Evolutionary conservation across 2,797 vertebrate species (phyloP), one percentile per base, ranked within the genome.

Genomic region (Heteromormyrus szaboi): DNA sequence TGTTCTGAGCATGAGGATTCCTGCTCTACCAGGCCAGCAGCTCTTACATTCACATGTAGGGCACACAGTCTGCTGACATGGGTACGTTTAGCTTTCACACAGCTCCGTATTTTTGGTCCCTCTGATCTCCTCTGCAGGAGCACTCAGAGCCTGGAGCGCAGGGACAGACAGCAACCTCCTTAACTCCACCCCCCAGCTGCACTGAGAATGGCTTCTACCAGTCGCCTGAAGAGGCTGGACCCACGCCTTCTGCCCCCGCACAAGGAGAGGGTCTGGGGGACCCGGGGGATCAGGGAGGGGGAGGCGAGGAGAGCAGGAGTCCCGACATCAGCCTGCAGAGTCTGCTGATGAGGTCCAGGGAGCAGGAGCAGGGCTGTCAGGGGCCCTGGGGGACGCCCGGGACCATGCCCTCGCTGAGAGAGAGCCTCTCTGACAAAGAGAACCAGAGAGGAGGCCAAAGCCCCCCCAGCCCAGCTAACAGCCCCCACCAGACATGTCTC

Each of bases 331-430:
- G 96, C 90, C 95, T 99, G 89, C 97, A 98, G 93, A 98, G 96
- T 91, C 96, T 99, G 90, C 94, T 98, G 79, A 98, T 96, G 93
- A 97, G 96, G 92, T 98, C 98, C 0, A 96, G 95, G 88, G 97
- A 99, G 87, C 96, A 91, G 92, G 97, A 97, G 92, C 97, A 97
- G 89, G 94, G 91, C 89, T 95, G 95, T 87, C 93, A 94, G 2
- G 92, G 90, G 89, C 91, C 95, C 56, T 96, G 95, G 76, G 92
- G 81, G 87, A 90, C 2, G 83, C 92, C 91, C 0, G 94, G 92
- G 89, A 4, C 90, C 37, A 90, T 83, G 0, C 9, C 91, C 12
- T 85, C 72, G 0, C 19, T 46, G 37, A 92, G 88, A 0, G 97
- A 97, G 90, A 95, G 93, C 51, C 90, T 92, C 56, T 96, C 95